These are phyloP conservation scores for Ctenopoma kingsleyae DNA, from an alignment of 2,797 vertebrate species.

Conservation along the genomic window DNA sequence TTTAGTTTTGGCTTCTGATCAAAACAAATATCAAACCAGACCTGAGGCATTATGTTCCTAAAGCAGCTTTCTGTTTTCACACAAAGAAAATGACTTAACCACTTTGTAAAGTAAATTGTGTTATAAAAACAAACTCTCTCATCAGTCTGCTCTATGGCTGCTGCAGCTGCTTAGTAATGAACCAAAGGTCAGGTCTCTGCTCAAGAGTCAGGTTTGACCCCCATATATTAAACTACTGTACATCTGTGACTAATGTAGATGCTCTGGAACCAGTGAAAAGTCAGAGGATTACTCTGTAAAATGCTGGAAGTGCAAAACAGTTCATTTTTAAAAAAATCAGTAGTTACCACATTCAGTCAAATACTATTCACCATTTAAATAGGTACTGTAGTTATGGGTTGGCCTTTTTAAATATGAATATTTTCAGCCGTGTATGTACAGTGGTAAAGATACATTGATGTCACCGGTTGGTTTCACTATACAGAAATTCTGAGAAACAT, in stretches of 20 bases:
- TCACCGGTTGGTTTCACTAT: not conserved
- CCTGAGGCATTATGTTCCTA: not conserved
- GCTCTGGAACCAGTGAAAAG: not conserved
- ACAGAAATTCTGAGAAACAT: not conserved
- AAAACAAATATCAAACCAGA: not conserved
- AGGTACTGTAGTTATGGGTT: too few species aligned
- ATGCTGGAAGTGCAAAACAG: not conserved
- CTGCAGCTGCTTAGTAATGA: not conserved
- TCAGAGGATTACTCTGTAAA: not conserved
- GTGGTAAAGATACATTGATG: not conserved
- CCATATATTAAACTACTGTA: not conserved
- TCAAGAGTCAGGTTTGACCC: not conserved
- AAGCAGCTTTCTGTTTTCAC: not conserved
- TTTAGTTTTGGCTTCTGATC: constrained; percentile 6
- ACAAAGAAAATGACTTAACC: not conserved
- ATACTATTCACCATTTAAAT: not conserved
- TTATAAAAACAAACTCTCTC: not conserved
- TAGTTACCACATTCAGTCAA: constrained; percentile 1
- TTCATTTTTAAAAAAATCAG: not conserved
- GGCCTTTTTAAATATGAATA: not conserved
- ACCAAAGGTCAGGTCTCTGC: not conserved
- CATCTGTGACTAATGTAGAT: not conserved
- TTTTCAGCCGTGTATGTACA: not conserved
- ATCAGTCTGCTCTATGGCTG: not conserved
- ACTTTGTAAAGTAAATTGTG: not conserved